Percentiles rank a stretch among this genome's conserved stretches.
Evolutionary conservation across 2,113 vertebrate species (phyloP).

Genomic region (Protomyctophum bolini): DNA sequence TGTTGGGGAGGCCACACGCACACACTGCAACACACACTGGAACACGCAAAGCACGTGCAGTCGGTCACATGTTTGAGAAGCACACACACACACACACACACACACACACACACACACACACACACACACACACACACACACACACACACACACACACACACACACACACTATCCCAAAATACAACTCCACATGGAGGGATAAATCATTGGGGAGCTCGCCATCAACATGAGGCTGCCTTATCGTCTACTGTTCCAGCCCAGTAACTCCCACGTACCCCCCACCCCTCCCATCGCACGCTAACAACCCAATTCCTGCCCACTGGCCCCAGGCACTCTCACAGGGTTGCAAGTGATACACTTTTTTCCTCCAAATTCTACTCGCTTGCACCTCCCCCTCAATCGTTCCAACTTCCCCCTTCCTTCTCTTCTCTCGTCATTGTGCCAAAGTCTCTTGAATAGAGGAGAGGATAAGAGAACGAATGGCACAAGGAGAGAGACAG

Average conservation of each 20-base stretch:
- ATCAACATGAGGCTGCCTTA: conserved; percentile 49
- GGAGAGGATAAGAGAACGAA: neutral
- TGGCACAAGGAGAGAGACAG: neutral
- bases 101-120: neutral
- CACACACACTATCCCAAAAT: neutral
- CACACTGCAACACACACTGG: conserved; percentile 19
- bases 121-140: neutral
- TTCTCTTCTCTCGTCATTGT: conserved; percentile 43
- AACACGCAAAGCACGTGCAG: conserved; percentile 18
- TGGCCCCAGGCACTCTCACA: conserved; percentile 33
- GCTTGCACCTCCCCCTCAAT: neutral
- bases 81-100: neutral
- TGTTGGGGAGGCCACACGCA: conserved; percentile 53
- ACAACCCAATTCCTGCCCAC: conserved; percentile 57
- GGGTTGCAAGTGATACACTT: conserved; percentile 57
- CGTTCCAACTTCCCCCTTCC: conserved; percentile 22
- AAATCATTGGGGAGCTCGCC: conserved; percentile 60
- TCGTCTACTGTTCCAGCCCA: conserved; percentile 58
- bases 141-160: neutral
- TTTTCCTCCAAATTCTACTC: conserved; percentile 51
- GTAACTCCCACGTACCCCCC: conserved; percentile 41
- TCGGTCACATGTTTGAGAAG: conserved; percentile 2
- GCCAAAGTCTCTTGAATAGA: conserved; percentile 64
- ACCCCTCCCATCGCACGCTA: conserved; percentile 51
- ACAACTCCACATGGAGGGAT: conserved; percentile 34